Evolutionary conservation across 2,888 invertebrate species (phyloP), one percentile per base, ranked within the genome.

Genomic region (Brachyopa scutellaris): DNA sequence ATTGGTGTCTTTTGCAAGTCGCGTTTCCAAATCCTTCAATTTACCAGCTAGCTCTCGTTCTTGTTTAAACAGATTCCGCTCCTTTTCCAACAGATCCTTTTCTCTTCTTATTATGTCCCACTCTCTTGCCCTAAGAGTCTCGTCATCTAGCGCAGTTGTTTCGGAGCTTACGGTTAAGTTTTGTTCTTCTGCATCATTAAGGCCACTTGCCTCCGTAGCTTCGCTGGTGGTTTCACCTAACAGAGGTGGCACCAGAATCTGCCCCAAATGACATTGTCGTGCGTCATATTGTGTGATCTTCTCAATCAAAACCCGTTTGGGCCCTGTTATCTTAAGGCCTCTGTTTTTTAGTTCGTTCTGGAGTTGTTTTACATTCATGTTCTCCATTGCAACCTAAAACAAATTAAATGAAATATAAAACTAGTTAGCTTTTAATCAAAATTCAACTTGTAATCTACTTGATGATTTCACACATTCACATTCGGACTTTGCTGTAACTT

Each of bases 321-420:
- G 2, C 7, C 29, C 29, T 3, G 1, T 29, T 1, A 8, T 29
- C 8, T 6, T 1, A 6, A 29, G 8, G 4, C 29, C 29, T 2
- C 1, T 1, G 29, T 29, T 29, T 2, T 2, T 29, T 29, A 8
- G 6, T 2, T n/a, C n/a, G n/a, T n/a, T n/a, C n/a, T n/a, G n/a
- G n/a, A n/a, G n/a, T n/a, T n/a, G n/a, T n/a, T n/a, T 3, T 2
- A 29, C 47, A 23, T 31, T 53, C 21, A 11, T 9, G 15, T 55
- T 45, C 23, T 62, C 13, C n/a, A 19, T 53, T 67, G 9, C 9
- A 21, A 31, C 23, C 31, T 11, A 55, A 47, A n/a, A n/a, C n/a
- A n/a, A n/a, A n/a, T n/a, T n/a, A n/a, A n/a, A n/a, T n/a, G n/a
- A n/a, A n/a, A n/a, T n/a, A n/a, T n/a, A n/a, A n/a, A n/a, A n/a